Evolutionary conservation across 2,797 vertebrate genomes (phyloP).

Genomic region (Harpagifer antarcticus): DNA sequence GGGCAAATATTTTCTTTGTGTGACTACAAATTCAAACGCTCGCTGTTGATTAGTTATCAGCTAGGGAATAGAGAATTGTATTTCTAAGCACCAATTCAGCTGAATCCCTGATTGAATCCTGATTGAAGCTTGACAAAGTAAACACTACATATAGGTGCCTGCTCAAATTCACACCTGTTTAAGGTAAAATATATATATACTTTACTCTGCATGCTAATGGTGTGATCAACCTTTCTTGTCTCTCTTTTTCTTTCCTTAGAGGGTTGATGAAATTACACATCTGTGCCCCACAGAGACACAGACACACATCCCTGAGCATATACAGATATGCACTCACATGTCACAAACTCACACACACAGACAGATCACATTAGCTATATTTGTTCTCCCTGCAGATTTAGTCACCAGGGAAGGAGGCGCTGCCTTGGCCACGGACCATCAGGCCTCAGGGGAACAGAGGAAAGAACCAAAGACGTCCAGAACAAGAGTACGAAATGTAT

Average conservation of each 20-base stretch:
- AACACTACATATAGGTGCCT: slow-evolving; percentile 14
- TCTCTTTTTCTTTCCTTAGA: slow-evolving; percentile 26
- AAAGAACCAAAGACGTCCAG: slow-evolving; percentile 53
- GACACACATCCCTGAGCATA: slow-evolving; percentile 33
- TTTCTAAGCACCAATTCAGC: slow-evolving; percentile 34
- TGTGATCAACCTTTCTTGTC: slow-evolving; percentile 25
- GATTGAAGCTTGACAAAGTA: slow-evolving; percentile 26
- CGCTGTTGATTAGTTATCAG: slow-evolving; percentile 41
- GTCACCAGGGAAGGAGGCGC: slow-evolving; percentile 44
- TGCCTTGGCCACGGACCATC: slow-evolving; percentile 60
- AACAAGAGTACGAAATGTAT: slow-evolving; percentile 51
- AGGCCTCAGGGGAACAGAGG: slow-evolving; percentile 56
- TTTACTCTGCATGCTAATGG: slow-evolving; percentile 7
- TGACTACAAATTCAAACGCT: slow-evolving; percentile 35
- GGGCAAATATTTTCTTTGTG: slow-evolving; percentile 41
- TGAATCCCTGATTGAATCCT: slow-evolving; percentile 33
- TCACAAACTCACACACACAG: slow-evolving; percentile 53
- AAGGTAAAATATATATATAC: slow-evolving; percentile 33
- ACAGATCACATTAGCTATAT: slow-evolving; percentile 64
- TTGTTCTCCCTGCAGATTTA: slow-evolving; percentile 65
- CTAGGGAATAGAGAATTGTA: slow-evolving; percentile 29
- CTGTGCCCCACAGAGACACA: slow-evolving; percentile 41
- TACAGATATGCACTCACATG: slow-evolving; percentile 56
- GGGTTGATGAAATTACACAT: slow-evolving; percentile 55
- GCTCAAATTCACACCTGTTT: slow-evolving; percentile 30